phyloP scores from a whole-genome alignment of 2,888 invertebrate species.

The Orchesellides sinensis region DNA sequence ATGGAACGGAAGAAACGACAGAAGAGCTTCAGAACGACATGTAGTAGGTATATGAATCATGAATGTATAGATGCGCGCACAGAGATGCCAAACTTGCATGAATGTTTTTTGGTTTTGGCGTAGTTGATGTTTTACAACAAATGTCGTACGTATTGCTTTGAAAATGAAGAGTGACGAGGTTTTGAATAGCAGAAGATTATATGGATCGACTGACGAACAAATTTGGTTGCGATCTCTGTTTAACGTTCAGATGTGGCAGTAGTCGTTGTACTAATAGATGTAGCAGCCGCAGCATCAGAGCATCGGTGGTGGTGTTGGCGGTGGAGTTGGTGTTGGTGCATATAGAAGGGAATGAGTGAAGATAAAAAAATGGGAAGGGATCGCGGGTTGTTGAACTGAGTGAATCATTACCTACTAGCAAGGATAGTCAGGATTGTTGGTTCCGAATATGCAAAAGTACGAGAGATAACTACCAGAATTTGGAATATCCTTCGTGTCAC shows the following conservation, averaged over 20 bases:
- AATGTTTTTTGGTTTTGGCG: slow-evolving; percentile 19
- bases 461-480: slow-evolving; percentile 76
- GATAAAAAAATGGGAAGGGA: slow-evolving; percentile 41
- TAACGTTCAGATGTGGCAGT: slow-evolving; percentile 11
- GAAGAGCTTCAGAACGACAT: neutral
- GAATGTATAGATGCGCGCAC: neutral
- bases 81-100: slow-evolving; percentile 16
- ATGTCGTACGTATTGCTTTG: slow-evolving; percentile 10
- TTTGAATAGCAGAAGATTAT: slow-evolving; percentile 24
- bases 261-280: slow-evolving; percentile 9
- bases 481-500: slow-evolving; percentile 88
- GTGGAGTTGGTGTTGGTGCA: slow-evolving; percentile 20
- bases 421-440: slow-evolving; percentile 74
- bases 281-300: neutral
- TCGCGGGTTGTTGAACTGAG: slow-evolving; percentile 70
- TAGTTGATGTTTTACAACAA: slow-evolving; percentile 27
- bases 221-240: slow-evolving; percentile 34
- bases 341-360: slow-evolving; percentile 28
- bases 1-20: slow-evolving; percentile 26
- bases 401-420: slow-evolving; percentile 74
- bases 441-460: slow-evolving; percentile 75
- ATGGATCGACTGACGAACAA: slow-evolving; percentile 33
- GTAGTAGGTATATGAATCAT: slow-evolving; percentile 6
- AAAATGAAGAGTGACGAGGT: slow-evolving; percentile 38
- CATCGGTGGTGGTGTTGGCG: slow-evolving; percentile 19